Base-by-base conservation (phyloP, 2,113 vertebrate genomes). In the Phalacrocorax brasilianus region DNA sequence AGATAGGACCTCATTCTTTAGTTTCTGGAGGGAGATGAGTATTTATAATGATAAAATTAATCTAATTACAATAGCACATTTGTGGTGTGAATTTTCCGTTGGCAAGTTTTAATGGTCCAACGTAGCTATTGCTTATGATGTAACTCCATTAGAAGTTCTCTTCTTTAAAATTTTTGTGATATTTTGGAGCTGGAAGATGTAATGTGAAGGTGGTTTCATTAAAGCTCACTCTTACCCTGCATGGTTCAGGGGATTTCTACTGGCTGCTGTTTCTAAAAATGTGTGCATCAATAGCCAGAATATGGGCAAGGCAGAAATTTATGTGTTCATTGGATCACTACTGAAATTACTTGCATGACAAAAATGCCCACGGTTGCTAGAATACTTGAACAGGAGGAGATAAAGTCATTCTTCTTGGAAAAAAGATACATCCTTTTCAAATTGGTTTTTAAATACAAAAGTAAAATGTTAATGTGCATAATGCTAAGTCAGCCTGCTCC, bases 51-150 rank as follows among this genome's bases (percentile, higher is more conserved):
- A 91, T 27, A 82, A 82, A 95, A 86, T 55, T 33, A 30, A 72
- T 91, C 23, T 93, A 85, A 97, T 68, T 96, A 63, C 55, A 77
- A 9, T 71, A 73, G 91, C 35, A 30, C 6, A 40, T 93, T 90
- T 94, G 28, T 67, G 14, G 10, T 61, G 61, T 42, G 26, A 81
- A n/a, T 86, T 79, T 74, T 91, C 68, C 32, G 24, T 53, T 68
- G 53, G 49, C 55, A 87, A 83, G 11, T 68, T 88, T 92, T 84
- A 91, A 75, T 81, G 30, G n/a, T 58, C 45, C 72, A 32, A 14
- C 58, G 49, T 68, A 91, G 28, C 75, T 82, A 74, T 45, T 67
- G n/a, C 18, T 93, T 67, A 32, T 89, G n/a, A 58, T 40, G 12
- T 40, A 65, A 90, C 53, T 92, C 21, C 42, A 47, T 70, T 85